Percentiles rank a stretch among this genome's conserved stretches.
Conservation (phyloP, 2,113 vertebrate species). For the Pituophis catenifer region DNA sequence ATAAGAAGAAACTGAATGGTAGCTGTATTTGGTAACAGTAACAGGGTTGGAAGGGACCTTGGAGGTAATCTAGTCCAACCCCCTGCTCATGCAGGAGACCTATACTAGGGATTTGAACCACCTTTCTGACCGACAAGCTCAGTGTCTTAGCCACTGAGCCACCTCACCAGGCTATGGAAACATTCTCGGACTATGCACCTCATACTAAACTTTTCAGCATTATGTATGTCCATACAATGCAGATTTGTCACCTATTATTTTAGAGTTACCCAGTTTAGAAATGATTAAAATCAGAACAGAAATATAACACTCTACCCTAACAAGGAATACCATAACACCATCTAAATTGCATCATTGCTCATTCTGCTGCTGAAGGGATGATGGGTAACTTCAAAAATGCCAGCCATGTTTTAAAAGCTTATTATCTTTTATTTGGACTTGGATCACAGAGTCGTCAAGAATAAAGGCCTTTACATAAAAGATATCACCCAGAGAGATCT, state of each 20-base stretch:
- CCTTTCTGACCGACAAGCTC: too few relatives aligned
- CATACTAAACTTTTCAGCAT: not conserved
- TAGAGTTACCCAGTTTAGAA: not conserved
- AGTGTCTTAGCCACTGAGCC: too few relatives aligned
- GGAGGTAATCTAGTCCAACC: too few relatives aligned
- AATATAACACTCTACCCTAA: not conserved
- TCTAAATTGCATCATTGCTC: not conserved
- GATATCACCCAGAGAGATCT: not conserved
- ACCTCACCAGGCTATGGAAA: too few relatives aligned
- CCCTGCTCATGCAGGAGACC: too few relatives aligned
- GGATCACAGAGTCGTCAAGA: not conserved
- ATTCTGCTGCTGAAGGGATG: not conserved
- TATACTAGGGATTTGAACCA: too few relatives aligned
- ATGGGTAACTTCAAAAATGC: not conserved
- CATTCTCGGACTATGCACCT: not conserved
- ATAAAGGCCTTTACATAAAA: not conserved
- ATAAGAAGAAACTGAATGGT: not conserved
- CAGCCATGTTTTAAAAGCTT: not conserved
- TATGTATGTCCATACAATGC: not conserved
- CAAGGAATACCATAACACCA: not conserved
- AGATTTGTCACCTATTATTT: not conserved
- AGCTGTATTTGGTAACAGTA: not conserved
- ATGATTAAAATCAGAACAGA: not conserved
- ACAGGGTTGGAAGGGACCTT: too few relatives aligned
- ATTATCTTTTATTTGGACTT: not conserved